These are phyloP conservation scores for Drosophila acutilabella DNA, from an alignment of 2,888 invertebrate genomes.

Conservation along the genomic window DNA sequence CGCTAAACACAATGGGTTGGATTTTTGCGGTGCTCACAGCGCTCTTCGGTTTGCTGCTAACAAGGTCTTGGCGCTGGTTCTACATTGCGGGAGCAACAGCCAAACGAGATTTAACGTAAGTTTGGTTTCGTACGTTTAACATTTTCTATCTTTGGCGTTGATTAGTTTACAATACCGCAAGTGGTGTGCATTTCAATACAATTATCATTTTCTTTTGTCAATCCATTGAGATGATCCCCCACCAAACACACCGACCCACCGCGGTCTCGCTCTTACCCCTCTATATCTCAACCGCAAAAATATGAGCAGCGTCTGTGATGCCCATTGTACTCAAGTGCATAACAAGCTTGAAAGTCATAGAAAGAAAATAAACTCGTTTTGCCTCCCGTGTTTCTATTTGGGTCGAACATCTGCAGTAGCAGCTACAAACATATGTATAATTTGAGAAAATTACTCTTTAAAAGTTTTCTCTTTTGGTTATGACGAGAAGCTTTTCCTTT, in stretches of 20 bases:
- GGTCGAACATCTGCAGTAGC: constrained; percentile 58
- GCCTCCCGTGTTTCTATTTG: constrained; percentile 42
- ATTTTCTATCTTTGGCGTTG: constrained; percentile 26
- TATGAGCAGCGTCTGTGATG: constrained; percentile 15
- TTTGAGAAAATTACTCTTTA: constrained; percentile 44
- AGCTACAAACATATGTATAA: constrained; percentile 14
- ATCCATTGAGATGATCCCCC: constrained; percentile 53
- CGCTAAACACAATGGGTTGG: constrained; percentile 84
- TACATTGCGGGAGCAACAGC: constrained; percentile 90
- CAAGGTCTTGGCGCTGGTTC: constrained; percentile 91
- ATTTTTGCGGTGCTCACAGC: constrained; percentile 89
- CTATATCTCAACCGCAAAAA: constrained; percentile 35
- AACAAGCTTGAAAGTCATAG: constrained; percentile 28
- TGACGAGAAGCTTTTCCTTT: constrained; percentile 4
- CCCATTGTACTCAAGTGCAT: constrained; percentile 30
- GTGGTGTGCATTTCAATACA: constrained; percentile 76
- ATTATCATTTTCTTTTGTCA: constrained; percentile 68
- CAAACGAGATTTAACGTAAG: constrained; percentile 88
- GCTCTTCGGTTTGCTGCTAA: constrained; percentile 88
- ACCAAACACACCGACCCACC: not conserved
- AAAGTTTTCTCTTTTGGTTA: constrained; percentile 49
- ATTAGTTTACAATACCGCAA: constrained; percentile 75
- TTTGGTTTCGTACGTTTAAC: constrained; percentile 25
- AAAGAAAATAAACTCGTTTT: constrained; percentile 62
- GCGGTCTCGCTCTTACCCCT: not conserved